phyloP scores from a whole-genome alignment of 2,888 invertebrate genomes.

The Trichogramma evanescens region DNA sequence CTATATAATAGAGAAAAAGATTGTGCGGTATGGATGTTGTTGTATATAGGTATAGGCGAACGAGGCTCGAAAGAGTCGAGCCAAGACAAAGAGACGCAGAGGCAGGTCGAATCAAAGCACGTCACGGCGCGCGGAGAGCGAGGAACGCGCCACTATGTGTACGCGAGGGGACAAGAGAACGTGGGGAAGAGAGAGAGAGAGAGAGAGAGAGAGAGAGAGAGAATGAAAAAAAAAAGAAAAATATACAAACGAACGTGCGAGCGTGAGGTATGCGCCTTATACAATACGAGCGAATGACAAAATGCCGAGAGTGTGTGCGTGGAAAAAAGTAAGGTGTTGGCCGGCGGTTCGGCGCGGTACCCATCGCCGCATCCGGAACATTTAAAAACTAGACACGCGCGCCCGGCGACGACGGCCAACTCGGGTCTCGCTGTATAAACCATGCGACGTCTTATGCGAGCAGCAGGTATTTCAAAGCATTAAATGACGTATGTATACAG shows the following conservation, averaged over 20 bases:
- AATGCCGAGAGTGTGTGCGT: too few species aligned
- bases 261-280: too few species aligned
- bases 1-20: too few species aligned
- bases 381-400: conserved; percentile 31
- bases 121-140: neutral
- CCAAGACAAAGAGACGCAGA: conserved; percentile 1
- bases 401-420: conserved; percentile 24
- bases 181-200: neutral
- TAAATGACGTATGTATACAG: too few species aligned
- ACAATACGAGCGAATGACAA: too few species aligned
- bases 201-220: neutral
- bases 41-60: too few species aligned
- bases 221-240: neutral
- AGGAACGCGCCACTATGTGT: neutral
- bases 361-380: conserved; percentile 33
- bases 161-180: neutral
- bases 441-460: conserved; percentile 11
- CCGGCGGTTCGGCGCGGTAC: neutral
- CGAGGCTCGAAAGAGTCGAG: neutral
- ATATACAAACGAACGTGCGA: too few species aligned
- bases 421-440: conserved; percentile 23
- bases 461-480: conserved; percentile 1
- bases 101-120: neutral
- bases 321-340: neutral
- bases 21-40: too few species aligned